phyloP scores from a whole-genome alignment of 2,888 invertebrate genomes.

The Mermis nigrescens region DNA sequence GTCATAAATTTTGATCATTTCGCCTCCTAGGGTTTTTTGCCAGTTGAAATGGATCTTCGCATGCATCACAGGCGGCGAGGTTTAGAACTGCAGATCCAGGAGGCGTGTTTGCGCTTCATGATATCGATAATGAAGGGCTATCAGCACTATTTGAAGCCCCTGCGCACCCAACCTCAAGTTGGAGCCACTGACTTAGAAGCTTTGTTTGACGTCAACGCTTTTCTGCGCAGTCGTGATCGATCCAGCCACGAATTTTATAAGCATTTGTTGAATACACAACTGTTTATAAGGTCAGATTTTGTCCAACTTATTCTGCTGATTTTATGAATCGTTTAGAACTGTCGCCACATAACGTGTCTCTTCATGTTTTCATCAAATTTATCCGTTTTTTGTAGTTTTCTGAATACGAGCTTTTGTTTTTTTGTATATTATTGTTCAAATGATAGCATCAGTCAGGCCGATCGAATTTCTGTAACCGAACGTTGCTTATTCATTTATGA shows the following conservation, averaged over 20 bases:
- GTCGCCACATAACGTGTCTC: too few relatives aligned
- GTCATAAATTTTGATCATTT: conserved; percentile 45
- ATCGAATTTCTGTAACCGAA: too few relatives aligned
- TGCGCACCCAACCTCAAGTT: conserved; percentile 48
- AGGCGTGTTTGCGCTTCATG: conserved; percentile 88
- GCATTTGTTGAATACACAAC: conserved; percentile 8
- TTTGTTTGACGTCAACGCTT: conserved; percentile 72
- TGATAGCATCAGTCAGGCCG: too few relatives aligned
- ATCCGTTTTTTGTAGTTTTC: too few relatives aligned
- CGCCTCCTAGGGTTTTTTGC: conserved; percentile 19
- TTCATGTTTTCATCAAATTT: too few relatives aligned
- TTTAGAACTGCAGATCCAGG: conserved; percentile 80
- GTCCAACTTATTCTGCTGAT: too few relatives aligned
- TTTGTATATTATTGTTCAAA: too few relatives aligned
- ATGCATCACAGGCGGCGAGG: conserved; percentile 40
- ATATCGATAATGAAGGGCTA: conserved; percentile 65
- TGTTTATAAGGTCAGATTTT: conserved; percentile 7
- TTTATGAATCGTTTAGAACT: too few relatives aligned
- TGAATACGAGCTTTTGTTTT: too few relatives aligned
- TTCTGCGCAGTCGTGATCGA: conserved; percentile 69
- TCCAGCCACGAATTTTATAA: conserved; percentile 26
- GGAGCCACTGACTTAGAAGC: conserved; percentile 86
- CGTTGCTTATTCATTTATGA: too few relatives aligned
- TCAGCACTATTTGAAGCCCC: conserved; percentile 35
- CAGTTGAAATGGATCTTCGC: conserved; percentile 21